Evolutionary conservation across 1,140 invertebrate genomes (phyloP), one percentile per base, ranked within the genome.

Genomic region (Neodiprion fabricii): DNA sequence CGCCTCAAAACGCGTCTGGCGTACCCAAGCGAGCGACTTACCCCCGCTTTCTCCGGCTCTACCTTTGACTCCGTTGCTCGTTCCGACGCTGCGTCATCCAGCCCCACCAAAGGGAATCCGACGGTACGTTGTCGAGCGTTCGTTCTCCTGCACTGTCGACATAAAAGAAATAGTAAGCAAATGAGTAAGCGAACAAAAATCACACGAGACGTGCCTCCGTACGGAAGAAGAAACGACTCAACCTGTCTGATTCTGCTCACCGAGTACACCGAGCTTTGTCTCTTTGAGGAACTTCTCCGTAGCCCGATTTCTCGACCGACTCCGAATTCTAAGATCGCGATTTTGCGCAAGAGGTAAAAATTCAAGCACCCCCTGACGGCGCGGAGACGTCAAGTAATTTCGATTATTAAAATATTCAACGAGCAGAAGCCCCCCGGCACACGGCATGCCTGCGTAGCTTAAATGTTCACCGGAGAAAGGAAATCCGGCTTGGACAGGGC

Each of bases 381-480:
- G 28, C 28, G 5, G 5, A 5, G 28, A 40, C 53, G 53, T 61
- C 53, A 17, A 9, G 9, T 61, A 61, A 61, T 61, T 61, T 9
- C 53, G 53, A 61, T 61, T 61, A 61, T 61, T 61, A 61, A 61
- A 61, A 61, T 61, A 61, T 61, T 61, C 53, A 61, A 61, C 53
- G n/a, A 61, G 53, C 11, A 61, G 4, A 9, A 12, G 11, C 53
- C 53, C 28, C 28, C 28, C 28, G 28, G 28, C 1, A 40, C 5
- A 3, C 53, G n/a, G 53, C 11, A 17, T 61, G 11, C 53, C 53
- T 61, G 5, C 53, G 53, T 61, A 5, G 4, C 5, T 61, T 61
- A 61, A 61, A 61, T 61, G 9, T 61, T 61, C 9, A 61, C 53
- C 53, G 3, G 9, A 61, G n/a, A 61, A 40, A 40, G 28, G 28